Evolutionary conservation across 2,888 invertebrate species (phyloP), one percentile per base, ranked within the genome.

Genomic region (Dicycla oo): DNA sequence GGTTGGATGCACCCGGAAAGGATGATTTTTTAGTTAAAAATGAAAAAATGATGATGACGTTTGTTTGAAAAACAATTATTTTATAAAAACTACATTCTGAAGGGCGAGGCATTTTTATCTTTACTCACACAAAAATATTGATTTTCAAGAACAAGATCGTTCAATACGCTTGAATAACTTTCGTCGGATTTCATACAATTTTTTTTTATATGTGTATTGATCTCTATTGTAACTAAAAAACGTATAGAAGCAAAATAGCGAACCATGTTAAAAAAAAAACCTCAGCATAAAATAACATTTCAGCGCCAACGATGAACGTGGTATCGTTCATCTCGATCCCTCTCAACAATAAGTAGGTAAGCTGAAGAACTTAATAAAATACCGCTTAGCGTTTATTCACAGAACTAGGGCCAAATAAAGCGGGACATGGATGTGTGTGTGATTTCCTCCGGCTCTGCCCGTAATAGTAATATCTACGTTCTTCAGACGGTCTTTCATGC

Each of bases 281-380:
- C 88, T 88, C 84, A 85, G 78, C 84, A 86, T 61, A 75, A 84
- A 11, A 0, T 5, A 15, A 83, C 87, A 85, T 90, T 81, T 88
- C 87, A 75, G 79, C 82, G 85, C 85, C 86, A 80, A 86, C 51
- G n/a, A n/a, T n/a, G n/a, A n/a, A n/a, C n/a, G n/a, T n/a, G n/a
- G n/a, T n/a, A 70, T 80, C 87, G 86, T 90, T 88, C 86, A 89
- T 91, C 87, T 88, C 89, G 91, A 90, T 90, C 88, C 87, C 75
- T 71, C 84, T 78, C 88, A 87, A 87, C 86, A 82, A 83, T 86
- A 88, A 86, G 78, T 85, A 88, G 84, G 78, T 85, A 81, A 87
- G 87, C 87, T 86, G 87, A 60, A 87, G 86, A 88, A 91, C 89
- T 91, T 92, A 91, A 91, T 91, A 89, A 89, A 91, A 90, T 87